These are phyloP conservation scores for Haliclona indistincta DNA, from an alignment of 37 sponge, comb jelly and placozoan species.

Conservation along the genomic window DNA sequence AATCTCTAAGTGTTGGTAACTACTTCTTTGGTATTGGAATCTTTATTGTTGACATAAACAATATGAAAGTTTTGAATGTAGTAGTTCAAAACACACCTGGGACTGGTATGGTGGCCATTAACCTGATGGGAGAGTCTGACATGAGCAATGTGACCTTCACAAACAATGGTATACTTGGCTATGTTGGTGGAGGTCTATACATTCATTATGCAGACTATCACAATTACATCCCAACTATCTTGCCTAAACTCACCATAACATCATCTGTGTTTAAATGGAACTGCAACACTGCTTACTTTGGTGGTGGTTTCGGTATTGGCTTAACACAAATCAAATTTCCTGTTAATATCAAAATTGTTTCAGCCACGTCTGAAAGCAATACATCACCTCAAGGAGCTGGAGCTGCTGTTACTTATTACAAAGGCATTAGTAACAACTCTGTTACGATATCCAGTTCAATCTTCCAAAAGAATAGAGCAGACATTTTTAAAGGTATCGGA, in stretches of 20 bases:
- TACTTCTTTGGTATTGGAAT: not conserved
- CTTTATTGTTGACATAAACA: conserved; percentile 6
- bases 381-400: conserved; percentile 12
- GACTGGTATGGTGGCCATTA: conserved; percentile 11
- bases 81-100: not conserved
- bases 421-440: not conserved
- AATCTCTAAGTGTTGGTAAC: not conserved
- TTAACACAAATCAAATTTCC: conserved; percentile 22
- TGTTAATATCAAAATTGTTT: conserved; percentile 8
- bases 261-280: not conserved
- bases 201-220: conserved; percentile 31
- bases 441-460: too few species aligned
- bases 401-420: not conserved
- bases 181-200: conserved; percentile 37
- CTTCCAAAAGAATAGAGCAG: too few species aligned
- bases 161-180: too few species aligned
- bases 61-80: not conserved
- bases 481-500: too few species aligned
- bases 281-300: conserved; percentile 15
- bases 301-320: conserved; percentile 46
- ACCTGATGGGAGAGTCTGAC: conserved; percentile 4
- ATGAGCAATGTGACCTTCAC: not conserved
- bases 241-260: not conserved
- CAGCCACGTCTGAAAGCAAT: conserved; percentile 3
- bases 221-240: not conserved